Evolutionary conservation across 2,113 vertebrate genomes (phyloP).

Genomic region (Cyanoderma ruficeps): DNA sequence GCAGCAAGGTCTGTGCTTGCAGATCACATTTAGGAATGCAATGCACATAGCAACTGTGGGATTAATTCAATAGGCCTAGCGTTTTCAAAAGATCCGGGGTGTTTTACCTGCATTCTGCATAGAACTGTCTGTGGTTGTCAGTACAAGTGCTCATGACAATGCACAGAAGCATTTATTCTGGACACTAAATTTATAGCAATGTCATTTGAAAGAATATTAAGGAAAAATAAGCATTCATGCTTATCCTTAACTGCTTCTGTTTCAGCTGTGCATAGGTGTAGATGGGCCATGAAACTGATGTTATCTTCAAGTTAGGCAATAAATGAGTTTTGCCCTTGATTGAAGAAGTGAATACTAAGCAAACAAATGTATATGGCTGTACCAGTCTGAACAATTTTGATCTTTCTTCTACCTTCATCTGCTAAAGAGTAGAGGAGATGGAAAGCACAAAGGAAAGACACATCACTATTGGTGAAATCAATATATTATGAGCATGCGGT

Average conservation of each 20-base stretch:
- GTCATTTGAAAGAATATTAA: background rate
- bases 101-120: background rate
- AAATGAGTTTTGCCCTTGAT: background rate
- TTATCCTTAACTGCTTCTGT: background rate
- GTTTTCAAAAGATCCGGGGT: background rate
- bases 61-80: background rate
- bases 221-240: background rate
- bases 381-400: background rate
- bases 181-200: background rate
- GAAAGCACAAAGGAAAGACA: background rate
- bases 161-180: background rate
- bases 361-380: background rate
- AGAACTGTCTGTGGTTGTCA: background rate
- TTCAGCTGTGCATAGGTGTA: background rate
- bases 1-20: background rate
- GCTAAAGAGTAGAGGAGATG: background rate
- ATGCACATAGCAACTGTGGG: background rate
- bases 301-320: background rate
- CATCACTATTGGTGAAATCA: background rate
- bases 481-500: background rate
- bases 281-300: background rate
- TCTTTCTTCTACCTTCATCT: background rate
- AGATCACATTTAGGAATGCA: background rate
- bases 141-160: background rate
- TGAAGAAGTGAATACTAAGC: background rate